A percentile compares a stretch with the other conserved stretches of the same genome.
Conservation (phyloP, 2,888 invertebrate genomes). For the Willowsia nigromaculata region DNA sequence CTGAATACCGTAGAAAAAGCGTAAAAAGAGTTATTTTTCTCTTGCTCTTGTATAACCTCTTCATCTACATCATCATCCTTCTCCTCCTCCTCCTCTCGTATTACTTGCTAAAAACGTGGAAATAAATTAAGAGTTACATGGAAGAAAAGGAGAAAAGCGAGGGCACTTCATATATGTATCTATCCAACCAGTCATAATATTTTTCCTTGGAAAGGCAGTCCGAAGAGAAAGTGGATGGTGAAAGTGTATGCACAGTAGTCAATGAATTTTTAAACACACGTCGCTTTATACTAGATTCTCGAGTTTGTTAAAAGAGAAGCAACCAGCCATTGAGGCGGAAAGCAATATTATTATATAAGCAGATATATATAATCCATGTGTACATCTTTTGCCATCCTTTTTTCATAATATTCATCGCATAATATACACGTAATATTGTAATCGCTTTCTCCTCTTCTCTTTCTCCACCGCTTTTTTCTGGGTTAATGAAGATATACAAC, state of each 20-base stretch:
- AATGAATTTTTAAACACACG: constrained; percentile 63
- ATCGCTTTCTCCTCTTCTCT: constrained; percentile 28
- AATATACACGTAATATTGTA: constrained; percentile 1
- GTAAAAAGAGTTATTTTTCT: too few relatives aligned
- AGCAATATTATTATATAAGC: constrained; percentile 23
- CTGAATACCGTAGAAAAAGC: too few relatives aligned
- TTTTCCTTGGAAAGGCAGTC: too few relatives aligned
- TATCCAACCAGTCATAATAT: not conserved
- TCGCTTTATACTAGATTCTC: not conserved
- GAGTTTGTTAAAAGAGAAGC: constrained; percentile 34
- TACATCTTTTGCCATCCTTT: not conserved
- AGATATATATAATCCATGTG: not conserved
- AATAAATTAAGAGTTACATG: constrained; percentile 55
- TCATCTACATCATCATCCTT: not conserved
- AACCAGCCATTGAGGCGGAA: constrained; percentile 55
- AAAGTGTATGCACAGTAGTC: not conserved
- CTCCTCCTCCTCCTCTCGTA: not conserved
- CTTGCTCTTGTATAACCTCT: not conserved
- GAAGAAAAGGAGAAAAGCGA: constrained; percentile 14
- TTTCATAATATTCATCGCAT: not conserved
- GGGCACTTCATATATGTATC: not conserved
- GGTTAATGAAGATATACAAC: constrained; percentile 61
- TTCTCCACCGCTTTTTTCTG: constrained; percentile 40
- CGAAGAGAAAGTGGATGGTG: not conserved
- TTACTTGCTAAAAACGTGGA: constrained; percentile 48